A percentile compares a stretch with the other conserved stretches of the same genome.
Conservation (phyloP, 2,113 vertebrate genomes). For the Fregetta grallaria region DNA sequence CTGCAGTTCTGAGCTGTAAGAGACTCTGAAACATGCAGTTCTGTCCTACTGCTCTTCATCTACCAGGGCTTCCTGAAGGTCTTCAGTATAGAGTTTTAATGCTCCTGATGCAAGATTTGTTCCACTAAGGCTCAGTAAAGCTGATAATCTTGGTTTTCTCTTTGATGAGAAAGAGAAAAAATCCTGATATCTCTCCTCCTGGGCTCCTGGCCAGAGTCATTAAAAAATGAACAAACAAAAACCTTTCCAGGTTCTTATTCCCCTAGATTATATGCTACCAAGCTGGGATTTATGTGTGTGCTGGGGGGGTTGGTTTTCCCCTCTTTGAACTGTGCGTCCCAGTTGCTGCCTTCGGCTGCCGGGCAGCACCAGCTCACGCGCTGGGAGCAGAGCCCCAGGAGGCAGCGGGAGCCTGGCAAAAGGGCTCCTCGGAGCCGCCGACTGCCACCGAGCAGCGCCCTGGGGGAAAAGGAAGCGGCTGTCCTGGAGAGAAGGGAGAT, state of each 20-base stretch:
- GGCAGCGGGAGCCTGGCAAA: fast-evolving
- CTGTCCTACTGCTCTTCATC: too few relatives aligned
- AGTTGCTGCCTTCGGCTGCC: not conserved
- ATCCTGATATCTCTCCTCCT: not conserved
- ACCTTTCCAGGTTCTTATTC: not conserved
- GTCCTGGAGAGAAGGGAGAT: not conserved
- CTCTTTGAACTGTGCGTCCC: not conserved
- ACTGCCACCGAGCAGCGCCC: fast-evolving
- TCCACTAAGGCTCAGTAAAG: not conserved
- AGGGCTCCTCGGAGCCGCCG: fast-evolving
- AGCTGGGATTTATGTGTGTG: too few relatives aligned
- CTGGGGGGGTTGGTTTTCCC: not conserved
- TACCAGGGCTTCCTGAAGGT: not conserved
- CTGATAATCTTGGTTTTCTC: not conserved
- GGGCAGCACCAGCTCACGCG: fast-evolving
- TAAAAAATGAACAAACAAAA: not conserved
- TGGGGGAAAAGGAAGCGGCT: not conserved
- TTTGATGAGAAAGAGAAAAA: not conserved
- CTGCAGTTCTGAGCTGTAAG: not conserved
- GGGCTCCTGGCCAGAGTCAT: not conserved
- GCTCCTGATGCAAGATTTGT: not conserved
- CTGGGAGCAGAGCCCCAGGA: too few relatives aligned
- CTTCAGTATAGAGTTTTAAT: not conserved
- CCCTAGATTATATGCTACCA: too few relatives aligned
- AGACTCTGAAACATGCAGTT: not conserved